A percentile compares a stretch with the other conserved stretches of the same genome.
Conservation (phyloP, 2,888 invertebrate genomes). For the Chymomyza fuscimana region DNA sequence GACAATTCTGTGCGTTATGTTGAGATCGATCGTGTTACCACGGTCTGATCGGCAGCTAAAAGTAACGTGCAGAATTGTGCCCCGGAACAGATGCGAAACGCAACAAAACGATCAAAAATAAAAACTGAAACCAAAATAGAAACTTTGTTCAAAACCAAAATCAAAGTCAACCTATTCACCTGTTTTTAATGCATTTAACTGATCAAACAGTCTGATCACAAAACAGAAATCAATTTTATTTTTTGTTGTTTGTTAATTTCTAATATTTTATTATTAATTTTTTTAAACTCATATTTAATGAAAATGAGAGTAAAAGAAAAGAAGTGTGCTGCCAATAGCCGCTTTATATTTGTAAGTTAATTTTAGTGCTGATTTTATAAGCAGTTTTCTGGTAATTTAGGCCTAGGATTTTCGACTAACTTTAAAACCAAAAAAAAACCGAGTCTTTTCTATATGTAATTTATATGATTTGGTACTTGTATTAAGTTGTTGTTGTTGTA, state of each 20-base stretch:
- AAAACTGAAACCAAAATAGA: slow-evolving; percentile 32
- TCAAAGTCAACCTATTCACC: slow-evolving; percentile 62
- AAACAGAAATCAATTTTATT: background rate
- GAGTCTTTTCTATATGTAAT: background rate
- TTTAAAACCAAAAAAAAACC: slow-evolving; percentile 17
- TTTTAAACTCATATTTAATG: background rate
- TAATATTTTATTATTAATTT: background rate
- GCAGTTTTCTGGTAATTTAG: slow-evolving; percentile 62
- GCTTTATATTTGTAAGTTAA: slow-evolving; percentile 13
- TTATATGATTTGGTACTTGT: slow-evolving; percentile 3
- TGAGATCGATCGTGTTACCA: slow-evolving; percentile 93
- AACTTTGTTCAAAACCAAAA: slow-evolving; percentile 36
- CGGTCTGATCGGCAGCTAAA: slow-evolving; percentile 85
- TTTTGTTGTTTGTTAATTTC: background rate
- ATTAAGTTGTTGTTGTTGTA: background rate
- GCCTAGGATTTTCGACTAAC: slow-evolving; percentile 52
- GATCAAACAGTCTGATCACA: background rate
- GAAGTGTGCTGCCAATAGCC: background rate
- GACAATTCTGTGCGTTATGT: slow-evolving; percentile 96
- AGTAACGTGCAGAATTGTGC: slow-evolving; percentile 79
- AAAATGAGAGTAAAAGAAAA: slow-evolving; percentile 9
- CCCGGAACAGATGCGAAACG: slow-evolving; percentile 66
- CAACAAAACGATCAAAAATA: slow-evolving; percentile 19
- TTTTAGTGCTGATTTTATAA: slow-evolving; percentile 61
- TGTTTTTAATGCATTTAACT: slow-evolving; percentile 74